These are phyloP conservation scores for Sylvilagus floridanus DNA, from an alignment of 2,797 vertebrate species.

Conservation along the genomic window DNA sequence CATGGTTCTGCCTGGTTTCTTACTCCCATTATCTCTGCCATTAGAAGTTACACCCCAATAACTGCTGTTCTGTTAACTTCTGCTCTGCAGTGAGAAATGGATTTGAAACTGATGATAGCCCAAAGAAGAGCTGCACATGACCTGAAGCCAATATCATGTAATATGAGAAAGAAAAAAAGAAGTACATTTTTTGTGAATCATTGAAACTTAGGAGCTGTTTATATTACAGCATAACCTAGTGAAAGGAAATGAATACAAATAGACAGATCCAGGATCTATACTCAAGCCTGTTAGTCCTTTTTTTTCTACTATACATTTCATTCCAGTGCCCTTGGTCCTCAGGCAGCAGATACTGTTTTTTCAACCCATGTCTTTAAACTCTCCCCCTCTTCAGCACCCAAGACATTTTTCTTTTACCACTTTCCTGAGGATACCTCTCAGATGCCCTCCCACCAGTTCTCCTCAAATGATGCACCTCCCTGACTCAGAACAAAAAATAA, in stretches of 20 bases:
- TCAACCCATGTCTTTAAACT: not conserved
- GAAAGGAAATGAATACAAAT: not conserved
- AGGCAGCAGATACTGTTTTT: not conserved
- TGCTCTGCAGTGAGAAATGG: not conserved
- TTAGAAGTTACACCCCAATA: not conserved
- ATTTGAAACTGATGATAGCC: not conserved
- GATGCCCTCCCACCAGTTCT: not conserved
- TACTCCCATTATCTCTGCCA: not conserved
- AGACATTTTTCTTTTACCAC: constrained; percentile 6
- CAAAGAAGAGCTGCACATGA: not conserved
- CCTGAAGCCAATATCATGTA: not conserved
- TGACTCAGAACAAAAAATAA: not conserved
- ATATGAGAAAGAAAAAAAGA: not conserved
- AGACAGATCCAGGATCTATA: not conserved
- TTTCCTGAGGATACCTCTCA: not conserved
- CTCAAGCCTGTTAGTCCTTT: not conserved
- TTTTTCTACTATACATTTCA: not conserved
- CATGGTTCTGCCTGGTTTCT: not conserved
- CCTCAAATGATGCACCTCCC: not conserved
- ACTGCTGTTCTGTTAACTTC: not conserved
- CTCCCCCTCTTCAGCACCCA: not conserved
- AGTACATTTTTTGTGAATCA: not conserved
- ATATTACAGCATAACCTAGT: not conserved
- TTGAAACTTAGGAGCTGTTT: not conserved
- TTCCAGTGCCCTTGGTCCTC: not conserved